Conservation (phyloP, 1,140 invertebrate species). For the Platyura marginata region DNA sequence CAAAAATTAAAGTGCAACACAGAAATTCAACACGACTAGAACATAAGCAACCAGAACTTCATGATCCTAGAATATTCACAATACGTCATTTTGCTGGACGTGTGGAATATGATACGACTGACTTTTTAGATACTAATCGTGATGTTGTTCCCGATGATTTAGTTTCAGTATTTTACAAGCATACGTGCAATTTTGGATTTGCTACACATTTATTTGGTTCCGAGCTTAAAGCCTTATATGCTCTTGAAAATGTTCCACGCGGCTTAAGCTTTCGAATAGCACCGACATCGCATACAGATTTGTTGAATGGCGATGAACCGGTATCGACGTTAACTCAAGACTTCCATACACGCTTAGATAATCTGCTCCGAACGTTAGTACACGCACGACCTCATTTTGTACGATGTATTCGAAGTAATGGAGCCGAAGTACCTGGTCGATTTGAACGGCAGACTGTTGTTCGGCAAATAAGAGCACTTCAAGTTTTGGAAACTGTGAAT, state of each 20-base stretch:
- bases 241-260: constrained; percentile 58
- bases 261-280: constrained; percentile 77
- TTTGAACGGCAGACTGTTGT: constrained; percentile 69
- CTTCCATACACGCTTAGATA: constrained; percentile 84
- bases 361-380: constrained; percentile 73
- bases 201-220: constrained; percentile 85
- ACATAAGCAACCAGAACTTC: constrained; percentile 34
- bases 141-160: constrained; percentile 84
- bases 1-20: constrained; percentile 72
- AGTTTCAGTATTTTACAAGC: constrained; percentile 81
- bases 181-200: constrained; percentile 87
- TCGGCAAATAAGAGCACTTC: constrained; percentile 65
- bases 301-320: constrained; percentile 73
- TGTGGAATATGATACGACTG: constrained; percentile 74
- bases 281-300: constrained; percentile 73
- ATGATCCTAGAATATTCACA: constrained; percentile 65
- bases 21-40: constrained; percentile 44
- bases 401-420: constrained; percentile 74
- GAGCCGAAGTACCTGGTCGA: constrained; percentile 50
- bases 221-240: constrained; percentile 73
- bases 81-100: constrained; percentile 84
- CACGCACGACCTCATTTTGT: constrained; percentile 90
- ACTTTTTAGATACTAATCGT: constrained; percentile 81
- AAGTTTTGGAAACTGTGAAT: constrained; percentile 88
- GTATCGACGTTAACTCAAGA: constrained; percentile 85